Conservation (phyloP, 1,140 invertebrate species). For the Heliconius eleuchia region DNA sequence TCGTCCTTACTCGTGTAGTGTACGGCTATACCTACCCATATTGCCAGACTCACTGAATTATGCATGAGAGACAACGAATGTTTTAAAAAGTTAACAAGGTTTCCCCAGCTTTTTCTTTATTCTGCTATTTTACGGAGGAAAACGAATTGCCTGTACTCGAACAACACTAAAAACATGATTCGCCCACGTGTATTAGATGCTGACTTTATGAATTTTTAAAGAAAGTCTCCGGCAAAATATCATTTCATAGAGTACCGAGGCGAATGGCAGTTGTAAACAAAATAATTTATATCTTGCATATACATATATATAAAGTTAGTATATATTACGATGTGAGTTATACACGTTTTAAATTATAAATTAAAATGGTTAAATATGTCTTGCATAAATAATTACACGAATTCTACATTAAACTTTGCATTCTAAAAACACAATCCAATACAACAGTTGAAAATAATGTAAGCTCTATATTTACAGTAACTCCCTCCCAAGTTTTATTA, state of each 20-base stretch:
- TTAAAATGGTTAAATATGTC: conserved; percentile 7
- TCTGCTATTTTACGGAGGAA: conserved; percentile 60
- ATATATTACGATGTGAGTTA: neutral
- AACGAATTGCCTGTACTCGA: conserved; percentile 64
- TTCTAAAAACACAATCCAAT: neutral
- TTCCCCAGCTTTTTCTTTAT: conserved; percentile 74
- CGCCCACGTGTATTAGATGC: conserved; percentile 36
- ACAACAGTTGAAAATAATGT: neutral
- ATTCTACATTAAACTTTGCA: neutral
- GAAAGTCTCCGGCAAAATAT: conserved; percentile 31
- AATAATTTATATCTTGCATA: conserved; percentile 20
- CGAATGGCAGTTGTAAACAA: conserved; percentile 32
- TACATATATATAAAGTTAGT: neutral
- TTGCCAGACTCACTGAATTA: conserved; percentile 61
- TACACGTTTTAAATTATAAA: conserved; percentile 15
- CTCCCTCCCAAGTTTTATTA: conserved; percentile 31
- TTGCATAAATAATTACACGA: neutral
- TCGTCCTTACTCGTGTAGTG: conserved; percentile 17
- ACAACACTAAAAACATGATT: conserved; percentile 48
- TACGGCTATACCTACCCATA: conserved; percentile 44
- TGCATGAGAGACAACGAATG: conserved; percentile 72
- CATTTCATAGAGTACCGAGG: conserved; percentile 28
- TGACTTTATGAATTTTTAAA: conserved; percentile 42
- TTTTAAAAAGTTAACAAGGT: conserved; percentile 79
- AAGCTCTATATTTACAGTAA: neutral